Base-by-base conservation (phyloP, 2,888 invertebrate species). In the Choreutis nemorana region DNA sequence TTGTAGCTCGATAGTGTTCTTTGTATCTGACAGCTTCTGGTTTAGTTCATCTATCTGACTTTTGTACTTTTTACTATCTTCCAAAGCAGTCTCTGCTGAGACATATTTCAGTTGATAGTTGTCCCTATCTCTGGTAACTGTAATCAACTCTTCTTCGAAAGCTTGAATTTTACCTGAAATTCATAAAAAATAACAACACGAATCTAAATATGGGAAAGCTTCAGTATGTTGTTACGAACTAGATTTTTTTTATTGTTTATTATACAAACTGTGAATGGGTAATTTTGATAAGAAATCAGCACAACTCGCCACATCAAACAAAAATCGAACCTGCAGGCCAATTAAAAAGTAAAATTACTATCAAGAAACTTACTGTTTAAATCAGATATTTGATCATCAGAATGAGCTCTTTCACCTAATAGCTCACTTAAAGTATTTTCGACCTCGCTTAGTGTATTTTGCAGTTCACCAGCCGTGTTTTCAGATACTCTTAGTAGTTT, bases 401-500 rank as follows among this genome's bases (percentile, higher is more conserved):
- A 62, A 39, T 62, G 46, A 42, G 60, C 73, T 81, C 67, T 66
- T 41, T 67, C 73, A 35, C 42, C 50, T 50, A 65, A 73, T 61
- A 60, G 64, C 52, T 77, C 80, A 35, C 87, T 87, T 36, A 85
- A 86, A 55, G 90, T 89, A 34, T 89, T 85, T 55, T 92, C 92
- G 24, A 92, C 81, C 24, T 77, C 80, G 1, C 87, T 82, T 36
- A 85, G 83, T 37, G 90, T 89, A 32, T 88, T 85, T 60, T 92
- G 92, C 39, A 92, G 68, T 23, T 91, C 89, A 45, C 91, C 89
- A 0, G 91, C 89, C 1, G 91, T 89, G 47, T 85, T 87, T 60
- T 92, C 91, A 23, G 92, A 81, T 50, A 92, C 84, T 54, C 83
- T 47, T 2, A 78, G 59, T 25, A 79, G 45, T 37, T 77, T 78